Percentiles rank a stretch among this genome's conserved stretches.
Evolutionary conservation across 2,888 invertebrate species (phyloP).

Genomic region (Melieria picta): DNA sequence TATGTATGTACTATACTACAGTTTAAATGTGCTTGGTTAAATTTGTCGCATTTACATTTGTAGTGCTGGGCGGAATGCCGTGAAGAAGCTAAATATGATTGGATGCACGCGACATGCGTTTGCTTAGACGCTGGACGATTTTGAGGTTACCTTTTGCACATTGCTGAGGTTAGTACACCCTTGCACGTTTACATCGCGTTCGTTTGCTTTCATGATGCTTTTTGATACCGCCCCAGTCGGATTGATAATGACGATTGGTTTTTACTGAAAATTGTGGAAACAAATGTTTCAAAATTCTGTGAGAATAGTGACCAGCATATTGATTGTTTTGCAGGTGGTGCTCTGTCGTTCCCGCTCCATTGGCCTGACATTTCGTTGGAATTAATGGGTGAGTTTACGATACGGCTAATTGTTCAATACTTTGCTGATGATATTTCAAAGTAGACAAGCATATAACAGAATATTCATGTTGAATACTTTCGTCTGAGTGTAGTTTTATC

Average conservation of each 20-base stretch:
- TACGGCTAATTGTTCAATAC: background rate
- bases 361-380: background rate
- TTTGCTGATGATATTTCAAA: slow-evolving; percentile 37
- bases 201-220: slow-evolving; percentile 35
- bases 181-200: background rate
- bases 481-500: slow-evolving; percentile 39
- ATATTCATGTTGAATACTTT: slow-evolving; percentile 44
- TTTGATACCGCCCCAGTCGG: slow-evolving; percentile 47
- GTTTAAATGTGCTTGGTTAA: background rate
- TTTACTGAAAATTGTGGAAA: slow-evolving; percentile 14
- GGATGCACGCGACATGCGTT: background rate
- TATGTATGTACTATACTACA: background rate
- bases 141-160: background rate
- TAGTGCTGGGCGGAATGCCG: too few relatives aligned
- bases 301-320: background rate
- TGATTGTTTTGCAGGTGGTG: background rate
- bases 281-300: background rate
- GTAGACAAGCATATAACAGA: slow-evolving; percentile 44
- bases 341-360: background rate
- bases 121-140: background rate
- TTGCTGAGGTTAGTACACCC: background rate
- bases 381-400: background rate
- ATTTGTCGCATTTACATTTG: too few relatives aligned
- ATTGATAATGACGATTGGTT: slow-evolving; percentile 44
- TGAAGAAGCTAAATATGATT: too few relatives aligned